phyloP scores from a whole-genome alignment of 2,888 invertebrate species.

The Notodonta dromedarius region DNA sequence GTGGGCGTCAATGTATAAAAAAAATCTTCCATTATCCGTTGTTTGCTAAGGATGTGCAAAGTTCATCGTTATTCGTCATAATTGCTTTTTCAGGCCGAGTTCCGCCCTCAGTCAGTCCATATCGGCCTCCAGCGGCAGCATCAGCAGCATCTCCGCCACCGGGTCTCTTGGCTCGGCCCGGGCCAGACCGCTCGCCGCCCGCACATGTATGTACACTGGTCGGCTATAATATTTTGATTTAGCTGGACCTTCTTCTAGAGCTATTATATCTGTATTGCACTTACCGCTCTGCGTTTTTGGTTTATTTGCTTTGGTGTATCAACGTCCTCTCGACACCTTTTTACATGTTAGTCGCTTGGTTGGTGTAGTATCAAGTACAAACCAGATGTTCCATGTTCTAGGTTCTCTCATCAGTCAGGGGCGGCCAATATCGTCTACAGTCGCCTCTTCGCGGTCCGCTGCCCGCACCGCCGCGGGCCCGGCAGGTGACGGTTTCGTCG shows the following conservation, averaged over 20 bases:
- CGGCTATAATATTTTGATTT: no score
- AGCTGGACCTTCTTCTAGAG: no score
- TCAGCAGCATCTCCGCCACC: conserved; percentile 84
- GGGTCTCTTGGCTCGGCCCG: conserved; percentile 84
- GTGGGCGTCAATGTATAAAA: no score
- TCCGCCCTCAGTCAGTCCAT: conserved; percentile 92
- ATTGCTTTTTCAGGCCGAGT: conserved; percentile 85
- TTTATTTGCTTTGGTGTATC: no score
- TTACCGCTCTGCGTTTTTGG: no score
- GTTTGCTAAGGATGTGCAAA: background rate
- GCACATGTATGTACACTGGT: conserved; percentile 82
- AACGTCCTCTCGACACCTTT: no score
- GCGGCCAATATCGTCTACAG: conserved; percentile 89
- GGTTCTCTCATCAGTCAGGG: conserved; percentile 90
- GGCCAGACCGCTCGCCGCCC: conserved; percentile 87
- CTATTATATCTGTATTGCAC: no score
- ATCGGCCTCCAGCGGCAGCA: conserved; percentile 84
- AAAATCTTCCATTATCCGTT: no score
- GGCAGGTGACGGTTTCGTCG: conserved; percentile 84
- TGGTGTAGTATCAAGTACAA: background rate
- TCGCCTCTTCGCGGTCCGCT: conserved; percentile 86
- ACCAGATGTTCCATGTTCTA: conserved; percentile 40
- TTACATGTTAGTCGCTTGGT: no score
- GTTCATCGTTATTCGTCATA: conserved; percentile 14
- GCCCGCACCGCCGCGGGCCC: conserved; percentile 80